Evolutionary conservation across 2,888 invertebrate genomes (phyloP), one percentile per base, ranked within the genome.

Genomic region (Tetropium fuscum): DNA sequence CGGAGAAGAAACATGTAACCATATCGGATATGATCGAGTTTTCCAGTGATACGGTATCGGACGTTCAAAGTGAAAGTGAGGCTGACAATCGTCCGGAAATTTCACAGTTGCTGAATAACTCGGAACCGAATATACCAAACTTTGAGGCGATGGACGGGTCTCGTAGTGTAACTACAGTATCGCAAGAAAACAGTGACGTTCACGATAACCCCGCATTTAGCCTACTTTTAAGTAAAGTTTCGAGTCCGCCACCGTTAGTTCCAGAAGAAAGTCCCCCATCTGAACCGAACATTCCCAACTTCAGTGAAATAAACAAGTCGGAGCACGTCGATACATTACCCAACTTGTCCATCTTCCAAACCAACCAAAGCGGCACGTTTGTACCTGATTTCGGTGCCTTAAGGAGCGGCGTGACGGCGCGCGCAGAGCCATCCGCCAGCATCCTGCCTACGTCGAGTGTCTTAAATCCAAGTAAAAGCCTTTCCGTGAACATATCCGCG

Each of bases 381-480:
- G 15, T 56, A 11, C 60, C 60, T 16, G 60, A 60, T 41, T 45
- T 60, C 11, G 43, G 36, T 47, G 44, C 47, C 15, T 43, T 60
- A 48, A 11, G 22, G 34, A 48, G 18, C 19, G 44, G 44, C 25
- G 32, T 53, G 16, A 43, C 20, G 18, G 27, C 11, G 19, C 27
- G n/a, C 11, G 11, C 40, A 13, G 32, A 43, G 10, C 20, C 53
- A 18, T n/a, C 10, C 16, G 32, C 19, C 8, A 18, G 20, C 11
- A 43, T 62, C 41, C 44, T 71, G 44, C 72, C 71, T n/a, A 57
- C 64, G 34, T 53, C 71, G 15, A 68, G 68, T 49, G 58, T 54
- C 13, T 36, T 64, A 15, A 56, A 43, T 43, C 53, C 51, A 41
- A 47, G 45, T 41, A 58, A 54, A 30, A 40, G 15, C 6, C 19